Base-by-base conservation (phyloP, 2,113 vertebrate species). In the Daphoenositta chrysoptera region DNA sequence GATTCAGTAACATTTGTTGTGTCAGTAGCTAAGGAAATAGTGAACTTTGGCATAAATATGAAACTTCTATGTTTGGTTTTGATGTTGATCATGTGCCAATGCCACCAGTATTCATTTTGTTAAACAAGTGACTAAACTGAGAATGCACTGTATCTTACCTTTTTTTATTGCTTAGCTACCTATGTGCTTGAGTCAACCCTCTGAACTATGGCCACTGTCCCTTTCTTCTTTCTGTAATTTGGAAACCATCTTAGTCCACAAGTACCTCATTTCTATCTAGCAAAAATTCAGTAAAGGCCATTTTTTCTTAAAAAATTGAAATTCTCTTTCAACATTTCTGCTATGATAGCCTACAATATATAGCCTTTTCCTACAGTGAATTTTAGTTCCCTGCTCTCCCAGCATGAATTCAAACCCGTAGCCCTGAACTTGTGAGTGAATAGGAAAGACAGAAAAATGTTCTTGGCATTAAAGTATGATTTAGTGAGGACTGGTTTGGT, bases 11-110 rank as follows among this genome's bases (percentile, higher is more conserved):
- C 2, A 45, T 57, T 45, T 61, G 1, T 78, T 61, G 13, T 66
- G 12, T 31, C 23, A n/a, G 15, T 28, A 48, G 5, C 47, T 75
- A 45, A 80, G 26, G 15, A 27, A 85, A 79, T 33, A 53, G 14
- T n/a, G 70, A 70, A 37, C n/a, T 75, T 65, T 15, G 13, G 8
- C 17, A 57, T 69, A 30, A 65, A 72, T 0, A 0, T 15, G 10
- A 76, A 83, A 51, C 7, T 82, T 70, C 13, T 73, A 1, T 10
- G 17, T 12, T 28, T 35, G 9, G 2, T 61, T 94, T 94, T 57
- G 28, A 31, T 53, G 11, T 6, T 83, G 42, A 60, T 77, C 18
- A 6, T n/a, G 7, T 64, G 47, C 10, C 16, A 48, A 11, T 53
- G 24, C 3, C 35, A 88, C 15, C 18, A 73, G 15, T 40, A 57